Base-by-base conservation (phyloP, 2,113 vertebrate species). In the Trematomus loennbergii region DNA sequence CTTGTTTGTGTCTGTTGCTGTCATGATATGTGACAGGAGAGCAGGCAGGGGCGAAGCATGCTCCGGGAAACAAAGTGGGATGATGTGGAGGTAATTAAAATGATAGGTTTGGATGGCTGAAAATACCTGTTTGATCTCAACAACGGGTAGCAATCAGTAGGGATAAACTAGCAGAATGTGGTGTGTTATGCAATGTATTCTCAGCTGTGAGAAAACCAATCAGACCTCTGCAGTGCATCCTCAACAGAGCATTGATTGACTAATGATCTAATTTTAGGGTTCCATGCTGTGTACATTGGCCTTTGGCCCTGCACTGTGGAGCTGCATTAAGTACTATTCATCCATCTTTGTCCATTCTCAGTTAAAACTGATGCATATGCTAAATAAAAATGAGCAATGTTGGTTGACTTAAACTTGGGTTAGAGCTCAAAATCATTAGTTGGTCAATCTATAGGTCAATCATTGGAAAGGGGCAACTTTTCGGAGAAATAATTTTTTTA, bases 51-150 rank as follows among this genome's bases (percentile, higher is more conserved):
- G 52, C 7, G 25, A 78, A 74, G 72, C 49, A 63, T 69, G 72
- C 72, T 69, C 78, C 16, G 53, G 69, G 61, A 85, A 87, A 80
- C 75, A 87, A 87, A 87, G 78, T 61, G 52, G 8, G 4, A 40
- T 29, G 78, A 87, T 63, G 48, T 63, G 52, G 75, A 83, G 67
- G 70, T 80, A 89, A 87, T 88, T 82, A 82, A 84, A 75, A 61
- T 75, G 65, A 78, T 65, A 60, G 68, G 17, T 53, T 54, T 22
- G 72, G 48, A 50, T 46, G 68, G 36, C 46, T 18, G 12, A 66
- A n/a, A 33, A 76, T 65, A 68, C 46, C 55, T 63, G 58, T 72
- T 61, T 71, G 63, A 33, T 79, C 73, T 82, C 46, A 75, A 15
- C 55, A 40, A 40, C 36, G 36, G 36, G 36, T 36, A 36, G 36